Evolutionary conservation across 2,888 invertebrate genomes (phyloP).

Genomic region (Drosophila tripunctata): DNA sequence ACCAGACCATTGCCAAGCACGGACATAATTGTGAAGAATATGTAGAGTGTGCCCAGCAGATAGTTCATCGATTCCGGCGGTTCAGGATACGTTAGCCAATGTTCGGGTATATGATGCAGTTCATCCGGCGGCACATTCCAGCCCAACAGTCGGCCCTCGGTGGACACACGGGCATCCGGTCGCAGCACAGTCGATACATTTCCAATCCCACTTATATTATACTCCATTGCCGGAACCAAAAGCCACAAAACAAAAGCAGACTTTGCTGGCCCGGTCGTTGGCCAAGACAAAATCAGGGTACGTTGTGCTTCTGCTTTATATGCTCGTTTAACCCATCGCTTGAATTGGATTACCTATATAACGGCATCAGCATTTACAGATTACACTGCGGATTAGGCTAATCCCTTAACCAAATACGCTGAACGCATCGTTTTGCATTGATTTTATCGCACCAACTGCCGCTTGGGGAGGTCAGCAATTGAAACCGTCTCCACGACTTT

Average conservation of each 20-base stretch:
- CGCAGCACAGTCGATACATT: constrained; percentile 77
- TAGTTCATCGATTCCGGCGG: constrained; percentile 93
- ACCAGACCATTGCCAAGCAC: constrained; percentile 93
- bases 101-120: constrained; percentile 90
- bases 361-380: constrained; percentile 44
- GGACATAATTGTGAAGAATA: constrained; percentile 89
- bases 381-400: constrained; percentile 60
- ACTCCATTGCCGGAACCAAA: constrained; percentile 62
- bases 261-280: constrained; percentile 41
- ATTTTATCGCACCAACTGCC: constrained; percentile 33
- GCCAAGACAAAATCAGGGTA: constrained; percentile 67
- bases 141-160: constrained; percentile 86
- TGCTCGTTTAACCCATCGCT: constrained; percentile 7
- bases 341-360: constrained; percentile 61
- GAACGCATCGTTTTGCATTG: constrained; percentile 50
- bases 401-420: constrained; percentile 56
- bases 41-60: constrained; percentile 90
- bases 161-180: constrained; percentile 75
- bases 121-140: constrained; percentile 92
- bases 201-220: constrained; percentile 47
- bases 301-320: constrained; percentile 39
- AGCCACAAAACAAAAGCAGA: constrained; percentile 5
- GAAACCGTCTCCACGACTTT: too few relatives aligned
- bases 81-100: constrained; percentile 92
- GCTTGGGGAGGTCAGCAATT: constrained; percentile 12